Percentiles rank a stretch among this genome's conserved stretches.
Conservation (phyloP, 2,113 vertebrate species). For the Stegostoma tigrinum region DNA sequence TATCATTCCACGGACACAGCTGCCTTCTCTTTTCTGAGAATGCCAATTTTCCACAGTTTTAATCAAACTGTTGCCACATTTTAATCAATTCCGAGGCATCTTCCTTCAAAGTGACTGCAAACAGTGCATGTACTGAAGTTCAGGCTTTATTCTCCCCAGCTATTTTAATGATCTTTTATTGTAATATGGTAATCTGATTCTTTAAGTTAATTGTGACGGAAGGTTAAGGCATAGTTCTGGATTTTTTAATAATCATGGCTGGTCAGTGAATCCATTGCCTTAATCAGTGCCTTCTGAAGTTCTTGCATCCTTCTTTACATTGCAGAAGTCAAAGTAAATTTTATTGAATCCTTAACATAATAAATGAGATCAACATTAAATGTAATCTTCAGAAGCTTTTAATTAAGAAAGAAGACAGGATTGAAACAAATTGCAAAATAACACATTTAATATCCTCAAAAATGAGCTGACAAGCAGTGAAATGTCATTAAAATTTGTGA, state of each 20-base stretch:
- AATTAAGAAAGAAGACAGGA: not conserved
- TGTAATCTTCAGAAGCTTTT: not conserved
- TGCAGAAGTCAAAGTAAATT: not conserved
- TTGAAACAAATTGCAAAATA: not conserved
- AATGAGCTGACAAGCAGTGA: not conserved
- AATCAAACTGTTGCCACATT: not conserved
- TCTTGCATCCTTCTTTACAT: not conserved
- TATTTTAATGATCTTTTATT: not conserved
- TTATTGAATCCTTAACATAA: not conserved
- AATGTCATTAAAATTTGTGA: not conserved
- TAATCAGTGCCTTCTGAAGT: not conserved
- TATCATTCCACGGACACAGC: not conserved
- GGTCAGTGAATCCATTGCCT: not conserved
- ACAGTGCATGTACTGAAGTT: not conserved
- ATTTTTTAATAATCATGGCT: not conserved
- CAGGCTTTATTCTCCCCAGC: not conserved
- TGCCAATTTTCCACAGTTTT: not conserved
- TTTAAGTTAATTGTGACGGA: not conserved
- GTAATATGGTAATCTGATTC: not conserved
- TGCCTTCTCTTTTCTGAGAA: not conserved
- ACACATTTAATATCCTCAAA: not conserved
- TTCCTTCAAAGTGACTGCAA: not conserved
- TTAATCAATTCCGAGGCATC: not conserved
- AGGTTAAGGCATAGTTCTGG: not conserved
- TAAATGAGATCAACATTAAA: not conserved